Conservation (phyloP, 1,140 invertebrate genomes). For the Monochamus saltuarius region DNA sequence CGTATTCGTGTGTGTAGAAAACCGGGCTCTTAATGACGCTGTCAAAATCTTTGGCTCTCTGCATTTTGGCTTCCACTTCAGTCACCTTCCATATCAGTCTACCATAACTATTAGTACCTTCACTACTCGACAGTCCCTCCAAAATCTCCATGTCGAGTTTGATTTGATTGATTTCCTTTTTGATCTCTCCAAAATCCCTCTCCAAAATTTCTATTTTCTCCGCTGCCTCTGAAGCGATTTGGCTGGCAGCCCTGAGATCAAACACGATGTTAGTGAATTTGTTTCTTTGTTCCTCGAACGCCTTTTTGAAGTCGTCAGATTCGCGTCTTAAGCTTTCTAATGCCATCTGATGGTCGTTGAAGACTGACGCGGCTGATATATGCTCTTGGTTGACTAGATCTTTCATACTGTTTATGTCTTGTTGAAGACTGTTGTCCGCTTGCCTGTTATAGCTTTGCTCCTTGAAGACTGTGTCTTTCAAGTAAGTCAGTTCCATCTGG, state of each 20-base stretch:
- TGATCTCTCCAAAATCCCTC: constrained; percentile 30
- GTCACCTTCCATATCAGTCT: constrained; percentile 69
- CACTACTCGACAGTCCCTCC: constrained; percentile 28
- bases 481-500: constrained; percentile 60
- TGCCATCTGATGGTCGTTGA: constrained; percentile 47
- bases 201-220: constrained; percentile 43
- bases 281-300: constrained; percentile 42
- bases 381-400: constrained; percentile 53
- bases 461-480: constrained; percentile 59
- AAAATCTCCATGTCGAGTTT: constrained; percentile 42
- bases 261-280: constrained; percentile 40
- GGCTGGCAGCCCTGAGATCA: constrained; percentile 38
- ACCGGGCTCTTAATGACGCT: constrained; percentile 62
- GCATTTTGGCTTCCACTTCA: constrained; percentile 63
- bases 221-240: constrained; percentile 41
- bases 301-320: constrained; percentile 47
- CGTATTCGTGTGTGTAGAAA: constrained; percentile 67
- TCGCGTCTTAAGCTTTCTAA: constrained; percentile 50
- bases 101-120: constrained; percentile 49
- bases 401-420: constrained; percentile 66
- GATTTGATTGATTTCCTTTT: constrained; percentile 38
- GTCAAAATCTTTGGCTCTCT: constrained; percentile 64
- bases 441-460: constrained; percentile 57
- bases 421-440: constrained; percentile 59
- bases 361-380: constrained; percentile 43